Evolutionary conservation across 2,113 vertebrate genomes (phyloP).

Genomic region (Phodopus roborovskii): DNA sequence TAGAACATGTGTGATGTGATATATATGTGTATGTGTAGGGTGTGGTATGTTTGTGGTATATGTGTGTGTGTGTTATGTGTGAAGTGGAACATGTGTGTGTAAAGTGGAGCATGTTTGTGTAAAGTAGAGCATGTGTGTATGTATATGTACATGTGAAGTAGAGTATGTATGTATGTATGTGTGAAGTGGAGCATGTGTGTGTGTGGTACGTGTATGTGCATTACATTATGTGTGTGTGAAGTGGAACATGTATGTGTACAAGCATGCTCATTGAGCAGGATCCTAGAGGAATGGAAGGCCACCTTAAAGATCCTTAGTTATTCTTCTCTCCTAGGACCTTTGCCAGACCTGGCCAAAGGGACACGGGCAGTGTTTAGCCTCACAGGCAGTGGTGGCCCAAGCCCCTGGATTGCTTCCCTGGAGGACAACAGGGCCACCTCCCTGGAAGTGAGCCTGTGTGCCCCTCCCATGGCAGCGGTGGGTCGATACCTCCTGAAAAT

Average conservation of each 20-base stretch:
- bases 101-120: neutral
- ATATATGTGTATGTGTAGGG: too few relatives aligned
- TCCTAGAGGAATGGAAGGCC: neutral
- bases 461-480: constrained; percentile 86
- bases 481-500: constrained; percentile 88
- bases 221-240: neutral
- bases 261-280: neutral
- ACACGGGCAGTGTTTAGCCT: constrained; percentile 89
- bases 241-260: neutral
- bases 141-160: neutral
- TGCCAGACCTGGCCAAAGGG: constrained; percentile 87
- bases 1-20: too few relatives aligned
- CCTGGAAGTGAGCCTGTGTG: constrained; percentile 74
- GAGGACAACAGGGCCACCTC: constrained; percentile 14
- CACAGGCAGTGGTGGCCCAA: constrained; percentile 68
- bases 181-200: neutral
- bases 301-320: neutral
- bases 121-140: neutral
- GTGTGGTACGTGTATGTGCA: neutral
- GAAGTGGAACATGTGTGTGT: too few relatives aligned
- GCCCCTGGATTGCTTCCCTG: constrained; percentile 72
- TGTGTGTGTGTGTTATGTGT: neutral
- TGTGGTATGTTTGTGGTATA: too few relatives aligned
- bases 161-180: neutral
- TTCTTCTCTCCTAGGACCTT: constrained; percentile 77